A percentile compares a stretch with the other conserved stretches of the same genome.
Conservation (phyloP, 2,888 invertebrate species). For the Archips xylosteana region DNA sequence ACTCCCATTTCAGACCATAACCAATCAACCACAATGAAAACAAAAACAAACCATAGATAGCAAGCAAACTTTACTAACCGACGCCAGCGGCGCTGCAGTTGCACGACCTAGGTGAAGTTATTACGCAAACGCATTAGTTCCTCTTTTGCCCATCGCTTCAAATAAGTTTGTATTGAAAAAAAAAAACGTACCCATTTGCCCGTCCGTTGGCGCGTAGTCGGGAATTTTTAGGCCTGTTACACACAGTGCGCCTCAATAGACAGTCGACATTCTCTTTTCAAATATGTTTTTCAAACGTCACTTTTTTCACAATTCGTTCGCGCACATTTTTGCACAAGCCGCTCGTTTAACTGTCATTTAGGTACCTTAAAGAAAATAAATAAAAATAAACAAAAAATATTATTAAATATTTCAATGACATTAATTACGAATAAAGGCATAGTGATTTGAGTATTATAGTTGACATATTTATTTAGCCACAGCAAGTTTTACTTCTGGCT, state of each 20-base stretch:
- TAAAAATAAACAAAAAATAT: slow-evolving; percentile 44
- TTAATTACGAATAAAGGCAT: neutral
- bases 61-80: slow-evolving; percentile 9
- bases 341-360: slow-evolving; percentile 45
- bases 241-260: slow-evolving; percentile 58
- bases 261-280: slow-evolving; percentile 55
- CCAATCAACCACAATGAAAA: slow-evolving; percentile 20
- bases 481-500: neutral
- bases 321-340: slow-evolving; percentile 28
- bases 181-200: slow-evolving; percentile 77
- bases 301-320: slow-evolving; percentile 57
- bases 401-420: neutral
- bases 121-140: slow-evolving; percentile 3
- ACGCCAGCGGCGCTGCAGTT: neutral
- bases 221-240: slow-evolving; percentile 69
- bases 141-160: neutral
- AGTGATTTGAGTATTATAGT: neutral
- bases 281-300: slow-evolving; percentile 54
- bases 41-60: slow-evolving; percentile 25
- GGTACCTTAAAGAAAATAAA: slow-evolving; percentile 61
- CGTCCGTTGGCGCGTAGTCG: slow-evolving; percentile 72
- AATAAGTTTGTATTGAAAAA: slow-evolving; percentile 37
- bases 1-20: slow-evolving; percentile 21
- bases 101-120: neutral
- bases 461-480: neutral